phyloP scores from a whole-genome alignment of 2,888 invertebrate genomes.

The Norana najaformis region DNA sequence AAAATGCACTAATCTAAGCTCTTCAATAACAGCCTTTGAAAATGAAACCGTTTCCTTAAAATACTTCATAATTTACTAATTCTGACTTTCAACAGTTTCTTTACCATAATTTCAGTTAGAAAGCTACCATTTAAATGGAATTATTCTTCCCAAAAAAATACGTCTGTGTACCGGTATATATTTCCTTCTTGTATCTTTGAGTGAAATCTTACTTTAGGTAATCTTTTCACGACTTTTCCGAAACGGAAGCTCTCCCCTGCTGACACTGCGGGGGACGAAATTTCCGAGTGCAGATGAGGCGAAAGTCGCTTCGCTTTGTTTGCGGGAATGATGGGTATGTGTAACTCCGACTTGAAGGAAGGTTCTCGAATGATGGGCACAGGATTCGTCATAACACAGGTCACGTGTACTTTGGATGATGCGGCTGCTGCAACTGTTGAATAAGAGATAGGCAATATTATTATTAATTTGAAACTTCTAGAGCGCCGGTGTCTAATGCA shows the following conservation, averaged over 20 bases:
- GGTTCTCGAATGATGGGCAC: neutral
- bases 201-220: neutral
- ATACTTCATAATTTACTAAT: too few species aligned
- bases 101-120: too few species aligned
- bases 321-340: neutral
- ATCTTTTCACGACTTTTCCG: neutral
- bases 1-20: too few species aligned
- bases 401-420: neutral
- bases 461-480: too few species aligned
- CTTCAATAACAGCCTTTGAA: too few species aligned
- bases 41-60: too few species aligned
- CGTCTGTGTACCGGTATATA: too few species aligned
- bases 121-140: too few species aligned
- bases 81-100: too few species aligned
- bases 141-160: too few species aligned
- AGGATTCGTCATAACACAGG: neutral
- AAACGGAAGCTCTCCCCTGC: neutral
- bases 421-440: neutral
- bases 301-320: neutral
- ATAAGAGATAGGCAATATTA: neutral
- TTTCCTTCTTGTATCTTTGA: neutral
- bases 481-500: too few species aligned
- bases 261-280: neutral
- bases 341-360: slow-evolving; percentile 14
- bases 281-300: neutral